Evolutionary conservation across 2,888 invertebrate genomes (phyloP), one percentile per base, ranked within the genome.

Genomic region (Melolontha melolontha): DNA sequence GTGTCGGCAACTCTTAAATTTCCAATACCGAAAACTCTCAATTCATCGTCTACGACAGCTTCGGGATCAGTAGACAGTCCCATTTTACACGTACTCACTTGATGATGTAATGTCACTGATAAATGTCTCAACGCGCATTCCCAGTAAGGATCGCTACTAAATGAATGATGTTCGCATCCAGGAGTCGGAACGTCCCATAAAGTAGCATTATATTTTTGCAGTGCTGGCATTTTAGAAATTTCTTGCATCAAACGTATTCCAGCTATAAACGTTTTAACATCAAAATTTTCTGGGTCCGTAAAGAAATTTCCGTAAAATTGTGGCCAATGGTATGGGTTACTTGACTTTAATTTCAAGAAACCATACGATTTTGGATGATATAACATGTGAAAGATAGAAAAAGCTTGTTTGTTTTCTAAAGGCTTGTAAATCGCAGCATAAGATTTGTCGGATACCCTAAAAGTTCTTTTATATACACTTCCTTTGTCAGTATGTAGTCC

Each of bases 231-330:
- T 44, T 85, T 76, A 0, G 85, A 83, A 12, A 91, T 78, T 17
- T 84, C 82, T 68, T 90, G 86, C 0, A 87, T 79, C 68, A 79
- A 87, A 72, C 91, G 89, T 42, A 91, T 87, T 0, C 87, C 85
- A 14, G 86, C 85, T 2, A 90, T 80, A 42, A 90, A 80, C 1
- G 87, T 87, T 16, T 86, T 85, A 0, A 88, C 81, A 75, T 93
- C 86, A 16, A n/a, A 22, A 1, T 44, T 34, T 14, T 86, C 78
- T 1, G 86, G 86, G 75, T 91, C 85, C 0, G 86, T 85, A 70
- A 93, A 86, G 79, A 94, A 95, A 75, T 94, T 92, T 0, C 93
- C 91, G 74, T 92, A 89, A 75, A 95, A 87, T 11, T 87, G 83
- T 0, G 94, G 93, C 73, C 90, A 87, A 17, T 89, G 88, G 54